These are phyloP conservation scores for Caradrina kadenii DNA, from an alignment of 2,888 invertebrate genomes.

Conservation along the genomic window DNA sequence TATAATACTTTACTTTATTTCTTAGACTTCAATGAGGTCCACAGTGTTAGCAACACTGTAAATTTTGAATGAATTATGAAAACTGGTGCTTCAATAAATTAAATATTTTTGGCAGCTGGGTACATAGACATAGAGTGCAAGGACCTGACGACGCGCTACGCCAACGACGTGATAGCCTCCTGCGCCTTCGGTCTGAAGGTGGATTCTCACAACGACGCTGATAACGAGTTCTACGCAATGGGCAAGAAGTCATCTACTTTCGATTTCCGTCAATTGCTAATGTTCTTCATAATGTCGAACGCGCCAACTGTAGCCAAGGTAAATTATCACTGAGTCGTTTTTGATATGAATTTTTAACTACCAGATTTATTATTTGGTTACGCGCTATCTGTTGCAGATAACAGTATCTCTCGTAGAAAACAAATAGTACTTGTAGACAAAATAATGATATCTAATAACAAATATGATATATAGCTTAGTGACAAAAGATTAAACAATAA, in stretches of 20 bases:
- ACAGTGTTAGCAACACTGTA: too few species aligned
- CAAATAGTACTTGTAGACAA: not conserved
- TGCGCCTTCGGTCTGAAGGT: conserved; percentile 89
- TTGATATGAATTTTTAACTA: too few species aligned
- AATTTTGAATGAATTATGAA: not conserved
- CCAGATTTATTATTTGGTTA: not conserved
- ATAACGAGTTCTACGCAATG: conserved; percentile 89
- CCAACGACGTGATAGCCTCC: conserved; percentile 89
- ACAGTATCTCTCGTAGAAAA: not conserved
- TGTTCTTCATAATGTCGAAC: conserved; percentile 64
- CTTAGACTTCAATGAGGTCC: too few species aligned
- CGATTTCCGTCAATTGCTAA: conserved; percentile 63
- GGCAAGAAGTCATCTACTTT: conserved; percentile 83
- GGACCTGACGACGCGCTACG: conserved; percentile 83
- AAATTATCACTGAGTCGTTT: conserved; percentile 4
- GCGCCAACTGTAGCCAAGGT: conserved; percentile 69
- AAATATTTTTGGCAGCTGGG: conserved; percentile 55
- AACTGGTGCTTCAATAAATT: not conserved
- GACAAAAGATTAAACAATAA: not conserved
- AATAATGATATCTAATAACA: not conserved
- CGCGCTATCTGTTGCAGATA: not conserved
- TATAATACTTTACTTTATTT: too few species aligned
- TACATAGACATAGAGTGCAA: conserved; percentile 80
- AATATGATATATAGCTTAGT: not conserved
- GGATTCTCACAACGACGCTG: conserved; percentile 87